Conservation (phyloP, 2,797 vertebrate species). For the Phrynocephalus forsythii region DNA sequence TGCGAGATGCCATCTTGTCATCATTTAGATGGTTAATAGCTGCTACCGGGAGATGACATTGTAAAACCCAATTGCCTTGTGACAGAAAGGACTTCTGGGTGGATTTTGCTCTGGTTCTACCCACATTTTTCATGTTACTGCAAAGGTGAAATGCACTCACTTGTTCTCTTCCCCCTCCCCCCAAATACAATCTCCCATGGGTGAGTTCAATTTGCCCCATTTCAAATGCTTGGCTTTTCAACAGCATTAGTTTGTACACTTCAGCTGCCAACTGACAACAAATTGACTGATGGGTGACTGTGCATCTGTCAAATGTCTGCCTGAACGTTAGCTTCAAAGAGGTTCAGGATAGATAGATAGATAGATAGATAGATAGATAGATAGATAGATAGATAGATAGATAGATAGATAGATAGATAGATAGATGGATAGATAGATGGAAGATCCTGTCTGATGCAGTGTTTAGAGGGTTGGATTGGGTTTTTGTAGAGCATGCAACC, state of each 20-base stretch:
- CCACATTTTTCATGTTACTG: no score
- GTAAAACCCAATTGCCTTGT: conserved; percentile 69
- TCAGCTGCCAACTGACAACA: neutral
- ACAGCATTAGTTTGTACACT: neutral
- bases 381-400: no score
- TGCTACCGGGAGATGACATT: conserved; percentile 67
- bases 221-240: conserved; percentile 67
- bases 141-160: conserved; percentile 52
- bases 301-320: neutral
- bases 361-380: no score
- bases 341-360: conserved; percentile 53
- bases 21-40: conserved; percentile 65
- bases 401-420: no score
- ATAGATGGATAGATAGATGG: no score
- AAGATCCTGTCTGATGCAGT: neutral
- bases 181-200: conserved; percentile 38
- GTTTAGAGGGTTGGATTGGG: neutral
- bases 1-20: conserved; percentile 63
- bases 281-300: neutral
- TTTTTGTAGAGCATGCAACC: neutral
- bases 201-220: conserved; percentile 56
- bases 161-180: neutral
- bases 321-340: conserved; percentile 61
- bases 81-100: conserved; percentile 69
- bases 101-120: conserved; percentile 62